phyloP scores from a whole-genome alignment of 1,140 invertebrate species.

The Elysia chlorotica region DNA sequence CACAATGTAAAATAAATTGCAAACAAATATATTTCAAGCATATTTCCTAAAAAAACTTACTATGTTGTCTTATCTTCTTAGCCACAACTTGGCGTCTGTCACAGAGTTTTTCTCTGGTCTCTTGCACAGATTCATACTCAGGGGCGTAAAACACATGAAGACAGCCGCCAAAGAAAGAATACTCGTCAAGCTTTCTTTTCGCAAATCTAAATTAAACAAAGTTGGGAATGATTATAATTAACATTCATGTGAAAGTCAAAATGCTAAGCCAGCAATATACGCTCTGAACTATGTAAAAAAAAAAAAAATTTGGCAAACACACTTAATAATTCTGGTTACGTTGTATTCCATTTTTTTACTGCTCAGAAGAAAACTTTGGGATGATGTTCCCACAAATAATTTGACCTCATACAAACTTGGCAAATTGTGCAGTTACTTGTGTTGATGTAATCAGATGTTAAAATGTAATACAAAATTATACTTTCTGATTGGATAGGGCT shows the following conservation, averaged over 20 bases:
- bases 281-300: not conserved
- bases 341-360: too few species aligned
- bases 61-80: slow-evolving; percentile 41
- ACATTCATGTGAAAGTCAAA: not conserved
- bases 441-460: too few species aligned
- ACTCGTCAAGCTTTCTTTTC: slow-evolving; percentile 80
- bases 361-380: too few species aligned
- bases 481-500: too few species aligned
- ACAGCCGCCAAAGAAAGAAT: slow-evolving; percentile 82
- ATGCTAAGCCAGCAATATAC: not conserved
- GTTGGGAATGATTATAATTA: not conserved
- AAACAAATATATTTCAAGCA: too few species aligned
- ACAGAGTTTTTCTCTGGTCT: slow-evolving; percentile 77
- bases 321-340: too few species aligned
- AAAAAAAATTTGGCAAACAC: not conserved
- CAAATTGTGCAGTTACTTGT: too few species aligned
- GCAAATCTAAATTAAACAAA: slow-evolving; percentile 69
- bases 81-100: slow-evolving; percentile 67
- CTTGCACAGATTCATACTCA: slow-evolving; percentile 78
- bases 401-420: too few species aligned
- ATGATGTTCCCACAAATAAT: too few species aligned
- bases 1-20: too few species aligned
- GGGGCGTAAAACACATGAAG: slow-evolving; percentile 90
- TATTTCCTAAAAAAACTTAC: slow-evolving; percentile 38
- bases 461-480: too few species aligned